A percentile compares a stretch with the other conserved stretches of the same genome.
phyloP scores from a whole-genome alignment of 1,140 invertebrate genomes.

The Gonioctena quinquepunctata region DNA sequence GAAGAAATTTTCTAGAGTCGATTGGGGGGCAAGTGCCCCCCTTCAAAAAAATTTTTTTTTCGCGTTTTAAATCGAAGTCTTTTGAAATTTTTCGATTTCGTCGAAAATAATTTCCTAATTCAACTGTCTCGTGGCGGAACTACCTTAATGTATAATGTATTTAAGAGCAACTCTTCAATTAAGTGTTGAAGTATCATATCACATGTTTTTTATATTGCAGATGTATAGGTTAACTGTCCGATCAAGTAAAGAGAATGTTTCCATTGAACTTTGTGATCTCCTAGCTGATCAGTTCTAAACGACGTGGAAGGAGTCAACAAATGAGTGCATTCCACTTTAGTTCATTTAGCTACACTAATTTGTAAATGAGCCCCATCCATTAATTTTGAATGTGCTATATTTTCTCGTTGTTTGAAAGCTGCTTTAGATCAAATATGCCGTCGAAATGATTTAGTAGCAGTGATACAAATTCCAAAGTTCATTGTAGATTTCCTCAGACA shows the following conservation, averaged over 20 bases:
- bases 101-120: too few relatives aligned
- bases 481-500: too few relatives aligned
- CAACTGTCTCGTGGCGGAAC: too few relatives aligned
- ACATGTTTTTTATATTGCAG: slow-evolving; percentile 65
- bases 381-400: background rate
- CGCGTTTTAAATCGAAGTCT: too few relatives aligned
- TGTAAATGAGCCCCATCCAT: background rate
- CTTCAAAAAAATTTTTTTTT: too few relatives aligned
- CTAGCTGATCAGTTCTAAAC: slow-evolving; percentile 86
- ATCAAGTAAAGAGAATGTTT: slow-evolving; percentile 94
- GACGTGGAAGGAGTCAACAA: background rate
- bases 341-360: too few relatives aligned
- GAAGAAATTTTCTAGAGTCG: too few relatives aligned
- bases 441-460: background rate
- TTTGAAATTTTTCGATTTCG: too few relatives aligned
- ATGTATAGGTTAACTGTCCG: slow-evolving; percentile 97
- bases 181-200: too few relatives aligned
- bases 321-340: slow-evolving; percentile 26
- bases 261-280: slow-evolving; percentile 86
- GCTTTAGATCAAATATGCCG: background rate
- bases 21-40: too few relatives aligned
- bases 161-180: too few relatives aligned
- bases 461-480: background rate
- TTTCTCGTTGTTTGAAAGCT: background rate
- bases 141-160: too few relatives aligned